Percentiles rank a stretch among this genome's conserved stretches.
phyloP scores from a whole-genome alignment of 53 echinoderm and acorn worm species.

The Holothuria scabra region DNA sequence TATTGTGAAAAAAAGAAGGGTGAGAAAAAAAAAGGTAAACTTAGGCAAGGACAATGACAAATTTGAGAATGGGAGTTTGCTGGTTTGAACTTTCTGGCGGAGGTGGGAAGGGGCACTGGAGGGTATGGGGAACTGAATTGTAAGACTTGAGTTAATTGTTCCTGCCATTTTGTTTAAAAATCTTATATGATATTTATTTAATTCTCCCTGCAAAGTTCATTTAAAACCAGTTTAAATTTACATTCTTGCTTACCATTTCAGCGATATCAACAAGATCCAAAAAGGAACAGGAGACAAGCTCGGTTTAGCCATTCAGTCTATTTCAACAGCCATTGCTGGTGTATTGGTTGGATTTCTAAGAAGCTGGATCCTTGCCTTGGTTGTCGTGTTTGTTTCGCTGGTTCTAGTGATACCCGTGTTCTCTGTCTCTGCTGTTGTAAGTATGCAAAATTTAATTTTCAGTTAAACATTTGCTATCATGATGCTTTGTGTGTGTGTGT shows the following conservation, averaged over 20 bases:
- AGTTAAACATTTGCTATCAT: too few relatives aligned
- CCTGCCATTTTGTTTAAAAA: not conserved
- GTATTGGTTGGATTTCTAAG: conserved; percentile 74
- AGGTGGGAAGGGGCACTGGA: too few relatives aligned
- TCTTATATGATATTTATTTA: not conserved
- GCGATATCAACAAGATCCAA: conserved; percentile 84
- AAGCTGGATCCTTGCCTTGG: conserved; percentile 84
- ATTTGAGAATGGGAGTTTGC: too few relatives aligned
- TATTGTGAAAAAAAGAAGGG: too few relatives aligned
- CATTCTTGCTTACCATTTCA: conserved; percentile 30
- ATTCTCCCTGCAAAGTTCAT: too few relatives aligned
- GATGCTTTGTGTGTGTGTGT: too few relatives aligned
- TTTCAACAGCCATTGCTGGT: conserved; percentile 68
- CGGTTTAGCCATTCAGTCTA: conserved; percentile 72
- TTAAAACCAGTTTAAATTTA: not conserved
- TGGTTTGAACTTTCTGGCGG: too few relatives aligned
- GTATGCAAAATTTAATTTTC: not conserved
- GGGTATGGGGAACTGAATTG: too few relatives aligned
- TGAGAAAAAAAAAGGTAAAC: too few relatives aligned
- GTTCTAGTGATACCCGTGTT: conserved; percentile 61
- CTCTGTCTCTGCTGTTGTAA: conserved; percentile 14
- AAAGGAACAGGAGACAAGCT: conserved; percentile 84
- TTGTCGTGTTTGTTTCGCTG: conserved; percentile 74
- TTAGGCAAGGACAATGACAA: too few relatives aligned
- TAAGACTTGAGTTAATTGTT: too few relatives aligned